phyloP scores from a whole-genome alignment of 2,888 invertebrate species.

The Parochlus steinenii region DNA sequence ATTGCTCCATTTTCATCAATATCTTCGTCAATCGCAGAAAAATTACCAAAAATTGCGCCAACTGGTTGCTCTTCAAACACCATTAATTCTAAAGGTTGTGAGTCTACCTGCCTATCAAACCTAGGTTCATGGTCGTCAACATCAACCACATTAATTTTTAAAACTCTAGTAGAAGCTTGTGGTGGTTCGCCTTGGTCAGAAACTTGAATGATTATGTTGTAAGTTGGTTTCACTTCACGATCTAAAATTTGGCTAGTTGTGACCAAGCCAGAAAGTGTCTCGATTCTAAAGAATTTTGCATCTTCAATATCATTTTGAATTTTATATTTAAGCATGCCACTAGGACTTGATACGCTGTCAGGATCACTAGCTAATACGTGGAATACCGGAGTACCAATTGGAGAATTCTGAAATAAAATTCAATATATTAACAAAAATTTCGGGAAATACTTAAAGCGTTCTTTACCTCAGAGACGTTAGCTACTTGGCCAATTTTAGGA shows the following conservation, averaged over 20 bases:
- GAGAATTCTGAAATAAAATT: conserved; percentile 42
- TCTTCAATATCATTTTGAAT: conserved; percentile 53
- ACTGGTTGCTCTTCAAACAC: conserved; percentile 49
- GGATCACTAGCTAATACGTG: conserved; percentile 64
- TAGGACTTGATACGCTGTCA: conserved; percentile 57
- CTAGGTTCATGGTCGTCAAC: conserved; percentile 65
- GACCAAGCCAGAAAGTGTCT: conserved; percentile 44
- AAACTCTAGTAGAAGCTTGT: conserved; percentile 53
- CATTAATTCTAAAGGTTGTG: conserved; percentile 42
- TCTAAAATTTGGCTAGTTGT: conserved; percentile 52
- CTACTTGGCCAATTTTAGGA: conserved; percentile 50
- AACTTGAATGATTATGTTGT: conserved; percentile 62
- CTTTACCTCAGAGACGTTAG: conserved; percentile 48
- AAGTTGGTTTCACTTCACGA: conserved; percentile 53
- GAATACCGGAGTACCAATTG: conserved; percentile 54
- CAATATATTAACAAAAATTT: conserved; percentile 1
- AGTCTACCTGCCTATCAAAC: conserved; percentile 49
- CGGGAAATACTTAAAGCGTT: neutral
- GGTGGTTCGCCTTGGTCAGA: conserved; percentile 62
- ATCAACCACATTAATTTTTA: conserved; percentile 50
- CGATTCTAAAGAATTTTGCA: conserved; percentile 43
- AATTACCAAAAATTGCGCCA: conserved; percentile 46
- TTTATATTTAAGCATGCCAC: conserved; percentile 52
- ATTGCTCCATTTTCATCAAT: conserved; percentile 56
- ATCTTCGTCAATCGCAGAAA: conserved; percentile 59